Base-by-base conservation (phyloP, 2,888 invertebrate genomes). In the Matsumyia berberina region DNA sequence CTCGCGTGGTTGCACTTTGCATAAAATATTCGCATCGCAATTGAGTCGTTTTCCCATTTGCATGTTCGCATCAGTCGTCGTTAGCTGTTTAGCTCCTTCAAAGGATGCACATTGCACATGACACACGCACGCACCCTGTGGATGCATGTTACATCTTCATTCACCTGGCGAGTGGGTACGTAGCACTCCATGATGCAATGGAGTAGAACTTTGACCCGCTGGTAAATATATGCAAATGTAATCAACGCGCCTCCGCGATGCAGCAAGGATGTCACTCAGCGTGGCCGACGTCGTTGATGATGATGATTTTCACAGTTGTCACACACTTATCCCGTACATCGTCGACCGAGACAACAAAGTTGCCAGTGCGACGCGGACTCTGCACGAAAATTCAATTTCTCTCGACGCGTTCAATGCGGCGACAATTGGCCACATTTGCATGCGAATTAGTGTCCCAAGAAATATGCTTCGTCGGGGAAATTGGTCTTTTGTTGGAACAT, bases 1-100 rank as follows among this genome's bases (percentile, higher is more conserved):
- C 62, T 66, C 77, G 19, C 70, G 37, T 39, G n/a, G 46, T 42
- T 49, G 67, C 49, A 58, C 29, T 69, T 79, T 69, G 78, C 44
- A 83, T 83, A 83, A 78, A 83, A 60, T 62, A 78, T 83, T 73
- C 62, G 55, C 82, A 83, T 67, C 55, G 62, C 73, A 57, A 62
- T 83, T 62, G 62, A 78, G 67, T 58, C 31, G 66, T 67, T 82
- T 46, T 70, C 29, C 4, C 17, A n/a, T n/a, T n/a, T n/a, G n/a
- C n/a, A n/a, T 46, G 15, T 29, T 55, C 15, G 9, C 12, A 17
- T 37, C 29, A 39, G 0, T 19, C 12, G 15, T 31, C 12, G 35
- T 33, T 24, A 11, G 35, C 19, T 46, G n/a, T 12, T 33, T 33
- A 39, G 29, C 17, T 51, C 31, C 55, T 39, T 57, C 33, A 33